Conservation (phyloP, 1,140 invertebrate genomes). For the Tigriopus japonicus region DNA sequence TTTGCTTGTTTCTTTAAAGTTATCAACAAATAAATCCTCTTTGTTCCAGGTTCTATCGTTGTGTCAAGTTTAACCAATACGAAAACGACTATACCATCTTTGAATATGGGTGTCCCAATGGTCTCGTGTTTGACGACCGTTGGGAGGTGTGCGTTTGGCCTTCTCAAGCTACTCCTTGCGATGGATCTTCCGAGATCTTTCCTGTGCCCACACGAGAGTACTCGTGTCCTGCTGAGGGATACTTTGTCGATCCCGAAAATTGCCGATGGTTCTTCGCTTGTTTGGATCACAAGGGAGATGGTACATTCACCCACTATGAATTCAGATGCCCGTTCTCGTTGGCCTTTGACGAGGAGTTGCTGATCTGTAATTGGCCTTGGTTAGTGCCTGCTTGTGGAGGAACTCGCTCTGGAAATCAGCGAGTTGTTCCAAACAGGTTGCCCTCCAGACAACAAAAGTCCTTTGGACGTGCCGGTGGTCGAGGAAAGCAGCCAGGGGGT, state of each 20-base stretch:
- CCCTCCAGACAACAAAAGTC: too few relatives aligned
- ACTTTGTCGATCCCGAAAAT: slow-evolving; percentile 59
- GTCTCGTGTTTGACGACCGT: slow-evolving; percentile 53
- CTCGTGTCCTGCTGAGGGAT: slow-evolving; percentile 32
- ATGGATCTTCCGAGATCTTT: slow-evolving; percentile 34
- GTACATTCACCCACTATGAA: slow-evolving; percentile 46
- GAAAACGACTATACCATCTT: slow-evolving; percentile 53
- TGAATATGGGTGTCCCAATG: slow-evolving; percentile 59
- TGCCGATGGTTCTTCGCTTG: slow-evolving; percentile 72
- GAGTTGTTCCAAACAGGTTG: too few relatives aligned
- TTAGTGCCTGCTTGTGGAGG: slow-evolving; percentile 43
- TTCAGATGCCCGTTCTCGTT: slow-evolving; percentile 63
- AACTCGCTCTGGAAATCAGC: slow-evolving; percentile 18
- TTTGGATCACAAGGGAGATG: slow-evolving; percentile 42
- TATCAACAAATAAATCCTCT: neutral
- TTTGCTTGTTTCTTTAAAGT: too few relatives aligned
- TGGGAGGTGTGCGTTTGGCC: slow-evolving; percentile 67
- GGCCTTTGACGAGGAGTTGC: slow-evolving; percentile 47
- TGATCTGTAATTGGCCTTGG: slow-evolving; percentile 65
- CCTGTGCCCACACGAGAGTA: slow-evolving; percentile 40
- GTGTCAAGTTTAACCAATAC: slow-evolving; percentile 55
- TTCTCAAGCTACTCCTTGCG: slow-evolving; percentile 43
- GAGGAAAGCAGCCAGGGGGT: neutral
- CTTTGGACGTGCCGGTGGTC: neutral
- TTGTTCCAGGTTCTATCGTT: slow-evolving; percentile 50